Percentiles rank a stretch among this genome's conserved stretches.
These are phyloP conservation scores for Blera fallax DNA, from an alignment of 2,888 invertebrate genomes.

Conservation along the genomic window DNA sequence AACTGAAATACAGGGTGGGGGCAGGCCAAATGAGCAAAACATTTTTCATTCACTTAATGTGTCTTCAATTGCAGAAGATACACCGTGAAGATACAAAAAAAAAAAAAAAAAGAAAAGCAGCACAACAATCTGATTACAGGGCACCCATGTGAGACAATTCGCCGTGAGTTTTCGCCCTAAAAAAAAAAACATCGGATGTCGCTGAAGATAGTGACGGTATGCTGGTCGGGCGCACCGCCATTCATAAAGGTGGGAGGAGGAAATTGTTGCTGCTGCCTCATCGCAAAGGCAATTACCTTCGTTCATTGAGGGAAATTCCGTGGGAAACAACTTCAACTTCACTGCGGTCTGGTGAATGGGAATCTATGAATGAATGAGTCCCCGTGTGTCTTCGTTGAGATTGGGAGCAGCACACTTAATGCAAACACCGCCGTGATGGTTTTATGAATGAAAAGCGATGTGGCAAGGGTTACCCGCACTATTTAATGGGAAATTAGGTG, in stretches of 20 bases:
- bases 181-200: background rate
- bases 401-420: background rate
- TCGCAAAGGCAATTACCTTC: background rate
- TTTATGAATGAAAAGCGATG: conserved; percentile 48
- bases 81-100: conserved; percentile 15
- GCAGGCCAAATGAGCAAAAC: no score
- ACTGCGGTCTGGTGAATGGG: conserved; percentile 42
- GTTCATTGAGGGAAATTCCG: conserved; percentile 32
- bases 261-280: conserved; percentile 8
- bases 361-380: conserved; percentile 47
- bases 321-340: conserved; percentile 55
- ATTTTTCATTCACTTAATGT: conserved; percentile 45
- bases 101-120: no score
- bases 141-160: conserved; percentile 48
- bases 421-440: no score
- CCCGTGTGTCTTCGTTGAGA: background rate
- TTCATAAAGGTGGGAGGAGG: conserved; percentile 35
- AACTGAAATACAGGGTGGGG: background rate
- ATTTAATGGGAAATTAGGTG: conserved; percentile 25
- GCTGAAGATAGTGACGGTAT: background rate
- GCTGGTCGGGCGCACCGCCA: background rate
- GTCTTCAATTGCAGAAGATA: conserved; percentile 8
- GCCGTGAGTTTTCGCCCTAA: background rate
- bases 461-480: conserved; percentile 28
- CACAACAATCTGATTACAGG: conserved; percentile 16